Evolutionary conservation across 2,797 vertebrate genomes (phyloP), one percentile per base, ranked within the genome.

Genomic region (Sebastes glaucus): DNA sequence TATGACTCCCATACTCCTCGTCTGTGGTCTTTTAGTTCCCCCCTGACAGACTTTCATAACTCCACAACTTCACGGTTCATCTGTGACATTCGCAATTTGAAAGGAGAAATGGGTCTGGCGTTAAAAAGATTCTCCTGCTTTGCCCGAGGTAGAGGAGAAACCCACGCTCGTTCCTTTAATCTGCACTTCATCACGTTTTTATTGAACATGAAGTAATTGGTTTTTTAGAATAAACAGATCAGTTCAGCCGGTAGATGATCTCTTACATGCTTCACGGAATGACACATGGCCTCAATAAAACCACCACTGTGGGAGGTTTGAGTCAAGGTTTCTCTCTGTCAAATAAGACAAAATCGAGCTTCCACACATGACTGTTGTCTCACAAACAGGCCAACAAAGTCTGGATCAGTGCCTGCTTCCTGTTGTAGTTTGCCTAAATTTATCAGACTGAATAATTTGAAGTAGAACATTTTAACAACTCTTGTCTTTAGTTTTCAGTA

Each of bases 131-230:
- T 74, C 10, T 74, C 16, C 71, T 49, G 69, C 63, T 70, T 35
- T 0, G 61, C 81, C 70, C 16, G 25, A 23, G 84, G 81, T 78
- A 7, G 11, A 33, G 16, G 11, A 71, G 63, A 80, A 71, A 23
- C 80, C 81, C 78, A 82, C 62, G 72, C 81, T 62, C 20, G 68
- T 74, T 78, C 46, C 52, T 66, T 81, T 67, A 71, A 81, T 88
- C 80, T 80, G 74, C 64, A 82, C 60, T 56, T 85, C 75, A 62
- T 81, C 78, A 67, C 63, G 8, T 76, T 82, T 82, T 84, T 82
- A 78, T 71, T 82, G 73, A 80, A 78, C 76, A 68, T 52, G 78
- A 38, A 66, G 32, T 80, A 74, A 88, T 77, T 80, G 74, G 4
- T 70, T 90, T 88, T 64, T 76, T 6, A 73, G 69, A 76, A 73